Conservation (phyloP, 2,797 vertebrate species). For the Luscinia luscinia region DNA sequence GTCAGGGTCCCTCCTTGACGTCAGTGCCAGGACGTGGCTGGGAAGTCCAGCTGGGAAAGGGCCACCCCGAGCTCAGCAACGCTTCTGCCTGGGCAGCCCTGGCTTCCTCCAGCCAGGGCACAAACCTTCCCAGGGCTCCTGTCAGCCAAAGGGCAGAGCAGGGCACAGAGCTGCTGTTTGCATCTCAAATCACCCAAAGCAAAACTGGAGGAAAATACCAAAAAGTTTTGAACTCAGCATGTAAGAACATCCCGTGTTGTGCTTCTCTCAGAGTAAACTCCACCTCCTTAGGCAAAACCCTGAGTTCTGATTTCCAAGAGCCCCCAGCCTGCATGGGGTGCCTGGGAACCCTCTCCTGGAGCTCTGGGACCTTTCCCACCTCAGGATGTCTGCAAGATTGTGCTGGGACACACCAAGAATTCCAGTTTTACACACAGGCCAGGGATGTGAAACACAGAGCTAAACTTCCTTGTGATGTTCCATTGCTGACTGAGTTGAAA, state of each 20-base stretch:
- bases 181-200: not conserved
- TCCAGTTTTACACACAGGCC: not conserved
- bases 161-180: accelerated
- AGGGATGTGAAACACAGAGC: not conserved
- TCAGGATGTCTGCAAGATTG: not conserved
- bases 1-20: not conserved
- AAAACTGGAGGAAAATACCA: not conserved
- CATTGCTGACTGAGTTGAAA: not conserved
- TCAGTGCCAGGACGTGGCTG: not conserved
- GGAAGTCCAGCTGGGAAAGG: not conserved
- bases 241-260: not conserved
- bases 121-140: not conserved
- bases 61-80: not conserved
- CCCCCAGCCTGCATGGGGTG: accelerated
- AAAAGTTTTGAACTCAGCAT: not conserved
- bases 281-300: not conserved
- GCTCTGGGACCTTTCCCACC: not conserved
- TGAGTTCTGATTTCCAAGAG: not conserved
- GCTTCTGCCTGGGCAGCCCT: not conserved
- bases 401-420: not conserved
- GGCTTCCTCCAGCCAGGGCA: not conserved
- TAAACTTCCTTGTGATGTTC: not conserved
- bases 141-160: not conserved
- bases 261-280: not conserved
- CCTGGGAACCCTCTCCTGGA: not conserved